Base-by-base conservation (phyloP, 53 echinoderm and acorn worm species). In the Glandiceps talaboti region DNA sequence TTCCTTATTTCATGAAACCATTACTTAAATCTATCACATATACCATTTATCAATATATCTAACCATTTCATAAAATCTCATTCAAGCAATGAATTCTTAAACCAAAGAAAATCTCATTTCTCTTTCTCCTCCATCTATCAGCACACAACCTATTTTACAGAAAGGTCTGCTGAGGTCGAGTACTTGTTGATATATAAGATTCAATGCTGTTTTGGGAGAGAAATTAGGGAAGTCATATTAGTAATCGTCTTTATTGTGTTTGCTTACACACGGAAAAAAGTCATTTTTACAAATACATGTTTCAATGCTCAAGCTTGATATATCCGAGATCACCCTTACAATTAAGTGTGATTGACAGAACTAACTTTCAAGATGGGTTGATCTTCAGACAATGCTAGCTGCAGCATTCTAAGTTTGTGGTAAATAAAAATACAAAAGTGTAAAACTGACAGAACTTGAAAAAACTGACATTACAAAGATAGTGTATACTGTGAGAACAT, bases 71-170 rank as follows among this genome's bases (percentile, higher is more conserved):
- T n/a, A n/a, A n/a, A n/a, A n/a, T n/a, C n/a, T n/a, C n/a, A n/a
- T n/a, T n/a, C n/a, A n/a, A n/a, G n/a, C n/a, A n/a, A n/a, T n/a
- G 64, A 45, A 6, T 29, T 73, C 30, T 28, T 30, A 26, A 1
- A 73, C 74, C 74, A 74, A 64, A 33, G 30, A 27, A 78, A 75
- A 75, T 27, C 79, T 31, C 64, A 45, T 45, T 45, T 45, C 64
- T 20, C 6, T 20, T 12, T 45, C 64, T 45, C 64, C 64, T 45
- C 64, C 64, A 12, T 45, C 6, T 12, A 45, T 20, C 6, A 20
- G 20, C 64, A 20, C 64, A 45, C 64, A 45, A 45, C 64, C 20
- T 45, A 45, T 45, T 45, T 45, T 45, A 45, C 64, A 45, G 6
- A 12, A 45, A 45, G 64, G 64, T 12, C 64, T 45, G 64, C 64